A percentile compares a stretch with the other conserved stretches of the same genome.
Evolutionary conservation across 2,888 invertebrate species (phyloP).

Genomic region (Mesorhabditis belari): DNA sequence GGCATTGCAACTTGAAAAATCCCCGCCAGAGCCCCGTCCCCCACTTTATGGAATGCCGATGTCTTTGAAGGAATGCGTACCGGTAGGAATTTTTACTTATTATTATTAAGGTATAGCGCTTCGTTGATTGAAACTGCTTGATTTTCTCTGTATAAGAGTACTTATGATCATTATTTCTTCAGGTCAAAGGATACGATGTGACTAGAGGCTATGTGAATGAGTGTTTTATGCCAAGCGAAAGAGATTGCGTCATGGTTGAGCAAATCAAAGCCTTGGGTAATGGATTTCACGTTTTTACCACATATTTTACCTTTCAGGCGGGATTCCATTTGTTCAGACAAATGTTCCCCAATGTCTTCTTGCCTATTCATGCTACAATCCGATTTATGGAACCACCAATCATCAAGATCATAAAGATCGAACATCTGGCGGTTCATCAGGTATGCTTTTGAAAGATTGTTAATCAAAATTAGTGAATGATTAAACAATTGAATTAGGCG

Average conservation of each 20-base stretch:
- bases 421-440: slow-evolving; percentile 31
- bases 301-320: slow-evolving; percentile 46
- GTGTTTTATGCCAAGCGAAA: slow-evolving; percentile 28
- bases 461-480: background rate
- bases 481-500: background rate
- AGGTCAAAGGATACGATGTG: slow-evolving; percentile 42
- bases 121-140: no score
- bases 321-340: slow-evolving; percentile 57
- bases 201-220: slow-evolving; percentile 52
- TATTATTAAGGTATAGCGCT: no score
- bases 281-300: background rate
- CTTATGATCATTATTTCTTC: slow-evolving; percentile 2
- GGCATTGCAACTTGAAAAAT: slow-evolving; percentile 35
- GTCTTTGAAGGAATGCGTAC: slow-evolving; percentile 43
- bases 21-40: slow-evolving; percentile 22
- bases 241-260: slow-evolving; percentile 29
- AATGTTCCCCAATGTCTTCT: slow-evolving; percentile 55
- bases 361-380: slow-evolving; percentile 52
- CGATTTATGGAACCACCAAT: slow-evolving; percentile 50
- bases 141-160: no score
- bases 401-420: slow-evolving; percentile 17
- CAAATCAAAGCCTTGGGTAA: slow-evolving; percentile 33
- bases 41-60: slow-evolving; percentile 46
- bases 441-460: slow-evolving; percentile 1
- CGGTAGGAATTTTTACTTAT: slow-evolving; percentile 8